phyloP scores from a whole-genome alignment of 2,888 invertebrate species.

The Aspidiotus destructor region DNA sequence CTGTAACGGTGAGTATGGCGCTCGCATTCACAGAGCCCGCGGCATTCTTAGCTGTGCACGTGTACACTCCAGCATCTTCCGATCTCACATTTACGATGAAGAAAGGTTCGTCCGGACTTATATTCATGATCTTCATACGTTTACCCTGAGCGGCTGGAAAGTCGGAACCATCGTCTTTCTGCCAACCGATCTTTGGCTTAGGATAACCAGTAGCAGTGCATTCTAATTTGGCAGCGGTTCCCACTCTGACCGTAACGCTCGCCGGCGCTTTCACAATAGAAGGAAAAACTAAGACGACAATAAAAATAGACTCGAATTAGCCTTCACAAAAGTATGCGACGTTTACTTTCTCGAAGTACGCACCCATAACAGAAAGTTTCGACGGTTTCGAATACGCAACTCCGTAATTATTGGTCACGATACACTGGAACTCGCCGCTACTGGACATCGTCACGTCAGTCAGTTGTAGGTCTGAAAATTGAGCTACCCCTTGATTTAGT shows the following conservation, averaged over 20 bases:
- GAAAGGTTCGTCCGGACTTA: conserved; percentile 75
- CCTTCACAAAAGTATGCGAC: not conserved
- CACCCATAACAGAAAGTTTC: conserved; percentile 72
- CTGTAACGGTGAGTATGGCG: conserved; percentile 69
- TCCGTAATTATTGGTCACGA: conserved; percentile 79
- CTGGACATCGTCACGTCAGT: conserved; percentile 66
- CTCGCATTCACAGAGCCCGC: conserved; percentile 81
- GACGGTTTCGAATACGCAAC: conserved; percentile 80
- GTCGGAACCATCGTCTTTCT: conserved; percentile 84
- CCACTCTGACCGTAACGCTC: conserved; percentile 74
- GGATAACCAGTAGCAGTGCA: conserved; percentile 88
- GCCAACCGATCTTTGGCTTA: conserved; percentile 77
- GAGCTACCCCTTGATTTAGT: conserved; percentile 50
- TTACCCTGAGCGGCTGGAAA: conserved; percentile 91
- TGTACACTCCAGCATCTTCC: conserved; percentile 83
- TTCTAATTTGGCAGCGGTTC: conserved; percentile 75
- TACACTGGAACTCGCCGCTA: conserved; percentile 86
- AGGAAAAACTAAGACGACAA: conserved; percentile 59
- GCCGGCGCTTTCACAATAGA: conserved; percentile 72
- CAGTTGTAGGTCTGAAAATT: conserved; percentile 61
- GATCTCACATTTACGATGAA: conserved; percentile 86
- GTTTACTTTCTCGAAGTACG: conserved; percentile 38
- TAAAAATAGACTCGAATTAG: not conserved
- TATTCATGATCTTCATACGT: conserved; percentile 73
- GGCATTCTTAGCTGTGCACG: conserved; percentile 81